Conservation (phyloP, 2,797 vertebrate genomes). For the Enteromius paludinosus region DNA sequence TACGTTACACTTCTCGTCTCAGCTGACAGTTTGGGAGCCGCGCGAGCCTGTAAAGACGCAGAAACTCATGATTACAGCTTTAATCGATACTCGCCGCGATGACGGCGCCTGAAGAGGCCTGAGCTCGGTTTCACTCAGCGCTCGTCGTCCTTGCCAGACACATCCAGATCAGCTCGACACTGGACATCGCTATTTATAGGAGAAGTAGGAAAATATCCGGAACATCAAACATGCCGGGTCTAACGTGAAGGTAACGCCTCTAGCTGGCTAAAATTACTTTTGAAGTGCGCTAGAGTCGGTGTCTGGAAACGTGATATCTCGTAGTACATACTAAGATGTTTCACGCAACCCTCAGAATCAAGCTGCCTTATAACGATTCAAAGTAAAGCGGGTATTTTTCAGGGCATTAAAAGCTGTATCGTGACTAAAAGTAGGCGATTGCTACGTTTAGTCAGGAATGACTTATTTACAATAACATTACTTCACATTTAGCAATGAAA, state of each 20-base stretch:
- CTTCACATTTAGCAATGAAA: neutral
- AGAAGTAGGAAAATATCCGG: neutral
- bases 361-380: neutral
- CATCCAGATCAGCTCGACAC: neutral
- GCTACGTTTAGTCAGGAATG: neutral
- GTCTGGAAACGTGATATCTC: neutral
- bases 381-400: neutral
- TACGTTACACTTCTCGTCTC: neutral
- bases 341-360: neutral
- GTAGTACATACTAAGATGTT: neutral
- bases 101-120: conserved; percentile 8
- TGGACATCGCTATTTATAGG: neutral
- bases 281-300: neutral
- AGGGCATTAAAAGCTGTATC: neutral
- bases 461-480: neutral
- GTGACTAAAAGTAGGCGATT: neutral
- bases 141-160: conserved; percentile 13
- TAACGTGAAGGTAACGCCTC: conserved; percentile 36
- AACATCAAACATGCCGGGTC: conserved; percentile 26
- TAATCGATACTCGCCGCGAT: neutral
- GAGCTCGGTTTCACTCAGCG: neutral
- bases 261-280: neutral
- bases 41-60: no score
- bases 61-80: neutral
- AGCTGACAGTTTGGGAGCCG: neutral